Conservation (phyloP, 2,797 vertebrate genomes). For the Megalops cyprinoides region DNA sequence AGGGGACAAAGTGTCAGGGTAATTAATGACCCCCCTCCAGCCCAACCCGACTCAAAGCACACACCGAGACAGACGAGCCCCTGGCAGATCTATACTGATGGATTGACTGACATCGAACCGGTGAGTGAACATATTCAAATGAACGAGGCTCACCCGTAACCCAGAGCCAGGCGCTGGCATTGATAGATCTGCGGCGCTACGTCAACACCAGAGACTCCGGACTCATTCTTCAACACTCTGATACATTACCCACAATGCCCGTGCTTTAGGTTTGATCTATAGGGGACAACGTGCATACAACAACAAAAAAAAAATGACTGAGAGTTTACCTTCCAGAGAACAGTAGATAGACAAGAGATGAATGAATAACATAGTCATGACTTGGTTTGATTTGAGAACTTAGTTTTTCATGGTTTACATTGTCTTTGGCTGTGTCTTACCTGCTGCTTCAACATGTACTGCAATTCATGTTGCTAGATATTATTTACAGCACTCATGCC, state of each 20-base stretch:
- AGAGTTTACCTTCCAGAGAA: conserved; percentile 4
- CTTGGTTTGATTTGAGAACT: neutral
- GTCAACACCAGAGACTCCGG: conserved; percentile 60
- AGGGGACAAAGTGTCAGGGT: neutral
- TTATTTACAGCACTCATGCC: neutral
- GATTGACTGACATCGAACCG: conserved; percentile 57
- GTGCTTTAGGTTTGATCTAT: conserved; percentile 47
- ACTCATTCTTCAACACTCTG: conserved; percentile 62
- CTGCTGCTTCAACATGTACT: too few relatives aligned
- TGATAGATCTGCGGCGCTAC: conserved; percentile 66
- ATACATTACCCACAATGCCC: conserved; percentile 51
- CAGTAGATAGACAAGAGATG: neutral
- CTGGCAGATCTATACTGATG: conserved; percentile 53
- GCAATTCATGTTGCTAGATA: neutral
- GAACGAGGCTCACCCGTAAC: conserved; percentile 64
- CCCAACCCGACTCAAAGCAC: neutral
- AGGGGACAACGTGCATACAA: conserved; percentile 22
- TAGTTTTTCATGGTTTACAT: neutral
- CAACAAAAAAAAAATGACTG: conserved; percentile 18
- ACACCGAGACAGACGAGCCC: neutral
- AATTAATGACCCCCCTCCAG: neutral
- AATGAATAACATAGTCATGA: neutral
- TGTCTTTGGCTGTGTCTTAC: too few relatives aligned
- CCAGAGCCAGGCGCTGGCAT: conserved; percentile 58
- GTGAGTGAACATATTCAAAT: conserved; percentile 68